Conservation (phyloP, 1,140 invertebrate species). For the Panagrolaimus sp. region DNA sequence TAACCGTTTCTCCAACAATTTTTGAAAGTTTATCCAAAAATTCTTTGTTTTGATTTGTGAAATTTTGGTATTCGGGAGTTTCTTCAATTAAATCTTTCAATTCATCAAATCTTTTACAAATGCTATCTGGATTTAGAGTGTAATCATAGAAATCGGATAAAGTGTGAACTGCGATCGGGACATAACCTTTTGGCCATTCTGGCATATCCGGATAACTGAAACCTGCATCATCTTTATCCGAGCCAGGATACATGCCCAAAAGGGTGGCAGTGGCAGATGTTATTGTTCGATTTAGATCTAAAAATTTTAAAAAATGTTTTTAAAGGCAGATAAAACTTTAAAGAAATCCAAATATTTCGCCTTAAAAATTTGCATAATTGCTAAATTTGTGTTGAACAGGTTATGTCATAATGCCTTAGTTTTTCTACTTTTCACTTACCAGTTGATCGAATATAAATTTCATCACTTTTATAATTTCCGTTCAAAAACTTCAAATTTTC, state of each 20-base stretch:
- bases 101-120: not conserved
- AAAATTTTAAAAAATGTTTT: too few relatives aligned
- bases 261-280: constrained; percentile 21
- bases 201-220: constrained; percentile 13
- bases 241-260: constrained; percentile 24
- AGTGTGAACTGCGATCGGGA: constrained; percentile 24
- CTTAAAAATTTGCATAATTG: too few relatives aligned
- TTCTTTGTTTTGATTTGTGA: not conserved
- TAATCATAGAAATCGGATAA: not conserved
- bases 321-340: too few relatives aligned
- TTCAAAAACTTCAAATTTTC: constrained; percentile 25
- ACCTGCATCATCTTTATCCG: not conserved
- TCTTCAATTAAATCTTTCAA: not conserved
- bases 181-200: constrained; percentile 17
- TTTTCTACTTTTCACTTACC: too few relatives aligned
- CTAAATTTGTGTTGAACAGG: too few relatives aligned
- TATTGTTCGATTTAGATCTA: constrained; percentile 27
- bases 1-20: not conserved
- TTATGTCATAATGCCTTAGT: too few relatives aligned
- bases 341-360: too few relatives aligned
- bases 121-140: not conserved
- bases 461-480: constrained; percentile 4
- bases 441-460: constrained; percentile 19
- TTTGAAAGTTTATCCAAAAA: not conserved
- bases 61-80: not conserved